These are phyloP conservation scores for Platorchestia sp. DNA, from an alignment of 1,140 invertebrate species.

Conservation along the genomic window DNA sequence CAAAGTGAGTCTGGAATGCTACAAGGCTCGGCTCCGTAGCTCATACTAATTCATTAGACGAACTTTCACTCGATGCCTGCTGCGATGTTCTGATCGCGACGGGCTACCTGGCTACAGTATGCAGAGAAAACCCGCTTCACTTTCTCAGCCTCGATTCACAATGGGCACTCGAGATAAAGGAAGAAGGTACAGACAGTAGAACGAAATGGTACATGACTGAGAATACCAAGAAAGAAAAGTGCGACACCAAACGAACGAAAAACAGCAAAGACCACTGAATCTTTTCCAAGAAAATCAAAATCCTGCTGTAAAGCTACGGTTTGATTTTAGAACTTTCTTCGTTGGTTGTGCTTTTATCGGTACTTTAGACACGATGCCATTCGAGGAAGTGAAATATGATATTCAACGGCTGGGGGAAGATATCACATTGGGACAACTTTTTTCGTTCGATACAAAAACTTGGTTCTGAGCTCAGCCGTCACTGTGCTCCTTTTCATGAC, in stretches of 20 bases:
- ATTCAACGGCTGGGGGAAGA: background rate
- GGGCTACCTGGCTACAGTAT: background rate
- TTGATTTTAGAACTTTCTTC: background rate
- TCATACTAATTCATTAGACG: slow-evolving; percentile 29
- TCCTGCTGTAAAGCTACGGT: background rate
- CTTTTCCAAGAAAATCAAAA: background rate
- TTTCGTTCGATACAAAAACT: background rate
- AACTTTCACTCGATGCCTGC: slow-evolving; percentile 43
- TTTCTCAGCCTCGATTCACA: background rate
- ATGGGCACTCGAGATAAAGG: background rate
- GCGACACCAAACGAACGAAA: background rate
- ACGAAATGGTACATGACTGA: background rate
- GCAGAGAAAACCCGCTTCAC: background rate
- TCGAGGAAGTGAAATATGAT: background rate
- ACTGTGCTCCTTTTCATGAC: background rate
- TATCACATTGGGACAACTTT: background rate
- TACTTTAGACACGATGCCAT: background rate
- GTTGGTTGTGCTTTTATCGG: background rate
- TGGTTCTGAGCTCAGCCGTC: background rate
- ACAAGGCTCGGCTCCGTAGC: background rate
- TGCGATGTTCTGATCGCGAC: background rate
- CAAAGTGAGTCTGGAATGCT: slow-evolving; percentile 32
- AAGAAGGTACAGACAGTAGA: background rate
- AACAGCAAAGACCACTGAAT: background rate
- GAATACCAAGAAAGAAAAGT: background rate